Percentiles rank a stretch among this genome's conserved stretches.
These are phyloP conservation scores for Bathynomus jamesi DNA, from an alignment of 1,140 invertebrate genomes.

Conservation along the genomic window DNA sequence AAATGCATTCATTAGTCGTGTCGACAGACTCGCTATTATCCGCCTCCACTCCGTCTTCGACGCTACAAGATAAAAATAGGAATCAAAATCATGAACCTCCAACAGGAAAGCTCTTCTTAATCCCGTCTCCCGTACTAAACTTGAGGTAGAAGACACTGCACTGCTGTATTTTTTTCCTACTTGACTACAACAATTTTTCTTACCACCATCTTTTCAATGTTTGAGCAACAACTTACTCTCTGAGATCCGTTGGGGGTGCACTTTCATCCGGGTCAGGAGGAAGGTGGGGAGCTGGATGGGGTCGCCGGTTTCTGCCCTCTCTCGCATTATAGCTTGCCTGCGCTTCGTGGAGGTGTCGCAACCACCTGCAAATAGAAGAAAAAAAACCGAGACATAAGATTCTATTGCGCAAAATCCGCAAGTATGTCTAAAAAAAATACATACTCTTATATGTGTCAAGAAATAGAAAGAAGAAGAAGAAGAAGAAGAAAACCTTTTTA, in stretches of 20 bases:
- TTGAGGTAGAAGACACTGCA: no score
- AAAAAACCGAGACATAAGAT: not conserved
- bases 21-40: not conserved
- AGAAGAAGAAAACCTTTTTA: no score
- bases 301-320: conserved; percentile 7
- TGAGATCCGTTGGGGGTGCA: not conserved
- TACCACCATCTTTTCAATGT: no score
- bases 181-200: no score
- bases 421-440: no score
- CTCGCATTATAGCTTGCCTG: conserved; percentile 12
- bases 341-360: conserved; percentile 17
- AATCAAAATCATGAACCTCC: no score
- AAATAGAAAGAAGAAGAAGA: no score
- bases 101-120: no score
- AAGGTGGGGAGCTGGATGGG: conserved; percentile 2
- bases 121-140: no score
- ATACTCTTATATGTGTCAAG: no score
- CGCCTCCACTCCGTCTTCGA: not conserved
- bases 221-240: conserved; percentile 6
- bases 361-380: conserved; percentile 8
- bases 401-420: no score
- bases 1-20: not conserved
- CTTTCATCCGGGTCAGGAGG: not conserved
- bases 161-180: no score
- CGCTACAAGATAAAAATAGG: not conserved